These are phyloP conservation scores for Philhelius pedissequus DNA, from an alignment of 2,888 invertebrate species.

Conservation along the genomic window DNA sequence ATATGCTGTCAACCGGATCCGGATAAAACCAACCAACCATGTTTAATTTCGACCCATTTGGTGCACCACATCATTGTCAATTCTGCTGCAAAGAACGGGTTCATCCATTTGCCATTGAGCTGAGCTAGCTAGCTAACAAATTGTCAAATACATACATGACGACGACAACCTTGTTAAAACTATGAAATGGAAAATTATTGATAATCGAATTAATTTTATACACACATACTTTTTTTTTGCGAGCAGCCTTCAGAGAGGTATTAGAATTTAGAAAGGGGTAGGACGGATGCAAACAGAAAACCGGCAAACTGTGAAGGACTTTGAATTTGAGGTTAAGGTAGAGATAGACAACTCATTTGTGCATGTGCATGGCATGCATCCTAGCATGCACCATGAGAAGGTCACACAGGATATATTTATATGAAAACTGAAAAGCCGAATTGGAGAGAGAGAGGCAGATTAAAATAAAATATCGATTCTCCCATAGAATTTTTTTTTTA, in stretches of 20 bases:
- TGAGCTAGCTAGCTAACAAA: not conserved
- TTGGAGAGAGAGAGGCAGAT: conserved; percentile 10
- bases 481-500: not conserved
- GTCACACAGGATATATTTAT: conserved; percentile 4
- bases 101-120: conserved; percentile 2
- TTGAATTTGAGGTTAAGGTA: conserved; percentile 60
- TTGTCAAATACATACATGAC: not conserved
- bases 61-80: conserved; percentile 4
- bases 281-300: not conserved
- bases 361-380: conserved; percentile 11
- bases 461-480: conserved; percentile 54
- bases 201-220: conserved; percentile 61
- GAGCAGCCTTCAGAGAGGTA: not conserved
- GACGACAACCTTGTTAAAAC: conserved; percentile 47
- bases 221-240: not conserved
- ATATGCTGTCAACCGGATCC: not conserved
- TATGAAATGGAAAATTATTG: conserved; percentile 63
- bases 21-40: conserved; percentile 1
- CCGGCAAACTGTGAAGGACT: conserved; percentile 46
- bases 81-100: not conserved
- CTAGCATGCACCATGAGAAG: conserved; percentile 31
- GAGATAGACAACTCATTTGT: conserved; percentile 21
- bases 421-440: not conserved
- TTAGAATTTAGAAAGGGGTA: not conserved
- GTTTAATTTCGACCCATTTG: not conserved